Evolutionary conservation across 2,797 vertebrate genomes (phyloP).

Genomic region (Cyclopterus lumpus): DNA sequence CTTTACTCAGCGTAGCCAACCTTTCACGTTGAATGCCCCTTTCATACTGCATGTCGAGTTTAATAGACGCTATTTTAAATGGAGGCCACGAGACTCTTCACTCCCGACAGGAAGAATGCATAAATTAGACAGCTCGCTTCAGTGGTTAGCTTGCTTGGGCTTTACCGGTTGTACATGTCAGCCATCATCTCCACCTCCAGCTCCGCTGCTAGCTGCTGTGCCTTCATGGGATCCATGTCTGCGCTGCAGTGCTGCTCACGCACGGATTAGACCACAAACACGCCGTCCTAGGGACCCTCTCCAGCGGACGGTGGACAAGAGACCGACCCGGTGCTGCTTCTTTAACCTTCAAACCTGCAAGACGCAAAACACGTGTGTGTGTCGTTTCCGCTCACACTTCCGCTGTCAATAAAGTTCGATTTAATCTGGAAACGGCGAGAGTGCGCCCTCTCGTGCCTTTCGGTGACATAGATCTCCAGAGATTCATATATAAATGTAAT

Average conservation of each 20-base stretch:
- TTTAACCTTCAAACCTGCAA: slow-evolving; percentile 72
- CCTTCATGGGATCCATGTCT: slow-evolving; percentile 93
- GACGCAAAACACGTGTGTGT: slow-evolving; percentile 65
- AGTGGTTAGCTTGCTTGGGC: slow-evolving; percentile 8
- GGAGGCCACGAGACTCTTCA: neutral
- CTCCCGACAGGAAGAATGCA: accelerated
- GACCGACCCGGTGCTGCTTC: slow-evolving; percentile 8
- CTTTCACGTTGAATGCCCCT: neutral
- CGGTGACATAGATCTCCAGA: neutral
- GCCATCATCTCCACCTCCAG: slow-evolving; percentile 99
- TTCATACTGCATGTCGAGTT: no score
- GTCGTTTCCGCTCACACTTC: slow-evolving; percentile 49
- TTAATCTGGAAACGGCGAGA: slow-evolving; percentile 20
- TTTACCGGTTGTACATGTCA: slow-evolving; percentile 98
- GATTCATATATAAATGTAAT: neutral
- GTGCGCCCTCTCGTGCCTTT: slow-evolving; percentile 45
- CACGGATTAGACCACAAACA: neutral
- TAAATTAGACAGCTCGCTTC: neutral
- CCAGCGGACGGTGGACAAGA: neutral
- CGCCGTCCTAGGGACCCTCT: slow-evolving; percentile 29
- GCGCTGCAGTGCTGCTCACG: neutral
- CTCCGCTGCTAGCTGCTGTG: slow-evolving; percentile 95
- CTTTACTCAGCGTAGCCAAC: no score
- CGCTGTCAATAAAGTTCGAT: slow-evolving; percentile 79
- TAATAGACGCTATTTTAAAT: neutral